Evolutionary conservation across 2,888 invertebrate genomes (phyloP).

Genomic region (Hypselothyrea guttata): DNA sequence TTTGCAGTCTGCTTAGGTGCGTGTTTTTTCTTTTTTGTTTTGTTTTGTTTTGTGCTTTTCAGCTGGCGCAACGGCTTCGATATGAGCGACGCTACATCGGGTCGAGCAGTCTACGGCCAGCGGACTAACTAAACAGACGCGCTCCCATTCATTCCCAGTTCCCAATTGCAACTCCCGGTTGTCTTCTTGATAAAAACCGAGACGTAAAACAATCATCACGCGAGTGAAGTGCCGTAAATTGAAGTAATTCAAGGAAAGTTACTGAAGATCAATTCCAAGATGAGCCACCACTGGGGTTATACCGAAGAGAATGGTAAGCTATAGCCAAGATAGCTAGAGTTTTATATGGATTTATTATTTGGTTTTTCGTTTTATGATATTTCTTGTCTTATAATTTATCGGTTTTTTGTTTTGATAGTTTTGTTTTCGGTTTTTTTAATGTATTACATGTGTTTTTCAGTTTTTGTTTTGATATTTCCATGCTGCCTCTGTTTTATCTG

Average conservation of each 20-base stretch:
- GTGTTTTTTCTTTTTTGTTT: conserved; percentile 40
- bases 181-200: too few species aligned
- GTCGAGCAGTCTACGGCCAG: conserved; percentile 75
- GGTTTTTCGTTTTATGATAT: background rate
- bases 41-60: conserved; percentile 35
- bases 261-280: conserved; percentile 42
- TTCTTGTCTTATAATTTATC: too few species aligned
- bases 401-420: background rate
- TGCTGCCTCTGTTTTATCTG: too few species aligned
- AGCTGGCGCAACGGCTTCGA: conserved; percentile 54
- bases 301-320: conserved; percentile 78
- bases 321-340: too few species aligned
- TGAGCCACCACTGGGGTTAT: conserved; percentile 78
- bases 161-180: conserved; percentile 22
- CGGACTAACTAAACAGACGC: conserved; percentile 70
- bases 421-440: conserved; percentile 31
- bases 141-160: conserved; percentile 22
- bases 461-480: too few species aligned
- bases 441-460: too few species aligned
- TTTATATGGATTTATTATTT: background rate
- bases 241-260: conserved; percentile 5
- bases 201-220: conserved; percentile 21
- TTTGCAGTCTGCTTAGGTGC: conserved; percentile 53
- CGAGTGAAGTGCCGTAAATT: conserved; percentile 48
- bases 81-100: conserved; percentile 48